Base-by-base conservation (phyloP, 2,113 vertebrate genomes). In the Acinonyx jubatus region DNA sequence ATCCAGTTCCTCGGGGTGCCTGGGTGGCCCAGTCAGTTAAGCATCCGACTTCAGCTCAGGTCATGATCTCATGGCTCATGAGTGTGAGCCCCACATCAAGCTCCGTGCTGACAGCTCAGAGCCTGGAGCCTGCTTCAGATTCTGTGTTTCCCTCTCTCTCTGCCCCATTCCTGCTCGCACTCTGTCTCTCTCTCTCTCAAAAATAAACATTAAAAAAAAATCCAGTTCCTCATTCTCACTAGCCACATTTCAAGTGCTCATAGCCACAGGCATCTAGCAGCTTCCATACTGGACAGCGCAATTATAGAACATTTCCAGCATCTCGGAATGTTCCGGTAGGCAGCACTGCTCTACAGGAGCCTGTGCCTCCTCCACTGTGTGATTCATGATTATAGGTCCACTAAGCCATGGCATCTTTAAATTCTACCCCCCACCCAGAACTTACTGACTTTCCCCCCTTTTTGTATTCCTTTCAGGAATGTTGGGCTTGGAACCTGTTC, bases 401-500 rank as follows among this genome's bases (percentile, higher is more conserved):
- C n/a, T 8, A 2, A 12, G 29, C 31, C 11, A 18, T 19, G 13
- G 23, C 4, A 23, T 45, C 41, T 93, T 89, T 90, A 19, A 31
- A 71, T 80, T 66, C 4, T 45, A 1, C 79, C 33, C 12, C 38
- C 27, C 14, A 18, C 66, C 3, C 57, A 5, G 63, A 88, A 74
- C 63, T 86, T 14, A 83, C 33, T 96, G 36, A 91, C 80, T 27
- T 80, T 69, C 48, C 33, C 52, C 61, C 33, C 50, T 95, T 94
- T 93, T 50, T 63, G 61, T 84, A 1, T 94, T 38, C 88, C 69
- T 98, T 98, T 13, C 97, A 99, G 99, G 98, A 99, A 99, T 65
- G 98, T 99, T 52, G 99, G 99, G 87, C 99, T 99, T 97, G 99
- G 99, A 82, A 97, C 98, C 21, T 99, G 99, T 69, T 99, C 99